These are phyloP conservation scores for Pogonocichla stellata DNA, from an alignment of 2,113 vertebrate genomes.

Conservation along the genomic window DNA sequence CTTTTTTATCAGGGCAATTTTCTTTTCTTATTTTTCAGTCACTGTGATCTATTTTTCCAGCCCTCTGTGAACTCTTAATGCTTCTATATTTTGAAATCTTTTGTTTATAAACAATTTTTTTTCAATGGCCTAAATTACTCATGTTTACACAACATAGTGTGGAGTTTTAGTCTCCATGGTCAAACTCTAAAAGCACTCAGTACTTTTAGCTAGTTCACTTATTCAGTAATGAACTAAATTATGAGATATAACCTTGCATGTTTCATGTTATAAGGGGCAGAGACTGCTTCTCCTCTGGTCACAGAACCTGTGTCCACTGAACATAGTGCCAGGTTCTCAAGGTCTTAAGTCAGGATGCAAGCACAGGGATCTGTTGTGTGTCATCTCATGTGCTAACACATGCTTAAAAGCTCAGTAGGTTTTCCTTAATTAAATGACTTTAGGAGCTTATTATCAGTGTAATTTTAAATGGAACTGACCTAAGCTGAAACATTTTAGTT, in stretches of 20 bases:
- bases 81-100: not conserved
- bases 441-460: not conserved
- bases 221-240: not conserved
- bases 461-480: not conserved
- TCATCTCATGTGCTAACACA: not conserved
- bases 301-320: not conserved
- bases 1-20: not conserved
- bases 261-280: not conserved
- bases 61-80: not conserved
- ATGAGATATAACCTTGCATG: not conserved
- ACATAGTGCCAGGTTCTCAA: not conserved
- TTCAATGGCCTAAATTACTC: not conserved
- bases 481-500: not conserved
- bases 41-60: not conserved
- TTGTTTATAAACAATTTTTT: not conserved
- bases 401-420: not conserved
- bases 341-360: not conserved
- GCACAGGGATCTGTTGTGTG: not conserved
- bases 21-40: not conserved
- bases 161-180: not conserved
- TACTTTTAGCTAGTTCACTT: not conserved
- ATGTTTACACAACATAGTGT: not conserved
- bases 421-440: not conserved
- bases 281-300: not conserved
- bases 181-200: not conserved